Percentiles rank a stretch among this genome's conserved stretches.
Conservation (phyloP, 2,113 vertebrate species). For the Lanius collurio region DNA sequence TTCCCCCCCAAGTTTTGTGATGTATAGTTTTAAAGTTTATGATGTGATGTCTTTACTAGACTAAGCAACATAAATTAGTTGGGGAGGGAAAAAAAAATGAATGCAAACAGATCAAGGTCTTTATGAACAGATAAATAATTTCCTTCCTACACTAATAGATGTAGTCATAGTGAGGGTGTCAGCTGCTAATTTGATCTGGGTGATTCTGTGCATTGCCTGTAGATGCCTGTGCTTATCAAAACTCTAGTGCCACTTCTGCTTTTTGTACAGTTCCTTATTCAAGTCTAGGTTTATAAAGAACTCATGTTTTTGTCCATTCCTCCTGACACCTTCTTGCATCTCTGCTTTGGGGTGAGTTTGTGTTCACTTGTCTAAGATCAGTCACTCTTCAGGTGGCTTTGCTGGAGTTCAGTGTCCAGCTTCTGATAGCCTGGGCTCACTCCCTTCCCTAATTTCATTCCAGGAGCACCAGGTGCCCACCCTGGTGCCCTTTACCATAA, state of each 20-base stretch:
- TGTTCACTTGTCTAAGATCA: not conserved
- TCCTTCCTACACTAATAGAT: not conserved
- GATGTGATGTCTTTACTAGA: not conserved
- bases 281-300: not conserved
- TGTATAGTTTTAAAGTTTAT: not conserved
- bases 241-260: not conserved
- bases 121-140: not conserved
- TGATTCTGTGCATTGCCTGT: not conserved
- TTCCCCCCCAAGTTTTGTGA: not conserved
- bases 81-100: fast-evolving
- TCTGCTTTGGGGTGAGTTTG: not conserved
- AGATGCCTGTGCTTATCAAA: not conserved
- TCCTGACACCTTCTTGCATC: not conserved
- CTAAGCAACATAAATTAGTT: not conserved
- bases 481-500: not conserved
- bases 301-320: fast-evolving
- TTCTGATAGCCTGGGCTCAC: fast-evolving
- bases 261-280: not conserved
- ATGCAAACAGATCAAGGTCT: not conserved
- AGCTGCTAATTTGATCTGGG: not conserved
- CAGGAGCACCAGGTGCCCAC: not conserved
- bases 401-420: not conserved
- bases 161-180: not conserved
- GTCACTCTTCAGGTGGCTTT: not conserved
- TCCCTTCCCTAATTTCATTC: not conserved